Evolutionary conservation across 1,140 invertebrate genomes (phyloP), one percentile per base, ranked within the genome.

Genomic region (Hylaeus anthracinus): DNA sequence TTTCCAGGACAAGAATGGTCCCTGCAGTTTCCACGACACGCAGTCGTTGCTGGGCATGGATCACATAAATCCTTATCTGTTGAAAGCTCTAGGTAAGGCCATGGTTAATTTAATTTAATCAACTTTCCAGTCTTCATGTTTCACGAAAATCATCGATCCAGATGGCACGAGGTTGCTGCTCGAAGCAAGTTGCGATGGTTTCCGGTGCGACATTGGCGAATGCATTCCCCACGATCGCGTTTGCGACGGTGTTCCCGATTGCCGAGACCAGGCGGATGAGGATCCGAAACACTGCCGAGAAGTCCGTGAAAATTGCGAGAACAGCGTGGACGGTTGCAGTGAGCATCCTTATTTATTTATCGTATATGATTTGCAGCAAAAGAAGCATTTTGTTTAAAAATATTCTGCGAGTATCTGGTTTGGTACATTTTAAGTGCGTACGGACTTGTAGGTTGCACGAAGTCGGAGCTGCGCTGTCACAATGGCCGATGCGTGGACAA

Each of bases 231-330:
- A 94, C 60, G 74, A 92, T 6, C 93, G 94, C 70, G 92, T 97
- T 45, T 98, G 97, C 88, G 95, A 98, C 89, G 96, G 95, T 0
- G 91, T 95, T 63, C 88, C 87, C 0, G 95, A 98, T 83, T 98
- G 97, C 92, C 94, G 95, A 88, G 95, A 96, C 85, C 94, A 93
- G 26, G 92, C 91, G 12, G 96, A 97, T 86, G 96, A 97, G 90
- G 89, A 93, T 6, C 69, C 85, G 41, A 81, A 92, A 70, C 88
- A 94, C 5, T 97, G 96, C 86, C 43, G 86, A 6, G 88, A 82
- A 74, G 79, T 79, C 37, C 86, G 88, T 14, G 71, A 86, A 9
- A 37, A 37, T 26, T 91, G 88, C 51, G 86, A 83, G 90, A 94
- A 86, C 14, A 88, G 63, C 14, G 70, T 64, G 53, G 86, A 15